Conservation (phyloP, 2,113 vertebrate genomes). For the Macquaria ambigua region DNA sequence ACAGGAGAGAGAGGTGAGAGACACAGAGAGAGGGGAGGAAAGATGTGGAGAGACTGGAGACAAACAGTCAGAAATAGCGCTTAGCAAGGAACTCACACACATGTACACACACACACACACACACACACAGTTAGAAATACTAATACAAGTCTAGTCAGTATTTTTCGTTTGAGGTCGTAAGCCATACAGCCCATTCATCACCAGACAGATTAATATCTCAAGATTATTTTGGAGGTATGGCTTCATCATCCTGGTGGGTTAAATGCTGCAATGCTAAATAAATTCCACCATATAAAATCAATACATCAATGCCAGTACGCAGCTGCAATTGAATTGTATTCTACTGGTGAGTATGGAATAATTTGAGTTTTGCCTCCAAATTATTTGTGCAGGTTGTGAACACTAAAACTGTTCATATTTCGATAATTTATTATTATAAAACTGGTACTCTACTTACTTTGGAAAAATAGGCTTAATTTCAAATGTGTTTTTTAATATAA, state of each 20-base stretch:
- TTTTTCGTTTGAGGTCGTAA: conserved; percentile 23
- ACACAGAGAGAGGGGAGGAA: not conserved
- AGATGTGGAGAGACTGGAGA: conserved; percentile 5
- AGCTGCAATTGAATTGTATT: conserved; percentile 50
- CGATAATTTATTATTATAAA: conserved; percentile 18
- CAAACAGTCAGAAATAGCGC: not conserved
- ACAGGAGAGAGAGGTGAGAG: not conserved
- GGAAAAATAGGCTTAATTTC: conserved; percentile 35
- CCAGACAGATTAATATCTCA: conserved; percentile 53
- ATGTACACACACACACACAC: conserved; percentile 11
- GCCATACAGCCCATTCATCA: conserved; percentile 59
- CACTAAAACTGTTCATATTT: conserved; percentile 32
- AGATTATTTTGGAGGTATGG: conserved; percentile 44
- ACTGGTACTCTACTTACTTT: not conserved
- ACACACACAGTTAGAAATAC: conserved; percentile 31
- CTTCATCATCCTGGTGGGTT: conserved; percentile 51
- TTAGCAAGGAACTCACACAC: not conserved
- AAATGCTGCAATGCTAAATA: conserved; percentile 41
- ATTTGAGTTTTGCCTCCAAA: conserved; percentile 12
- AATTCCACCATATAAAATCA: conserved; percentile 46
- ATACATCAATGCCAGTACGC: conserved; percentile 53
- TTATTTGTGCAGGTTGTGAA: conserved; percentile 17
- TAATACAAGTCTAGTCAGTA: not conserved
- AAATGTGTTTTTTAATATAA: conserved; percentile 13
- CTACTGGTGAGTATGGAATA: conserved; percentile 6